Base-by-base conservation (phyloP, 2,888 invertebrate genomes). In the Luperina nickerlii region DNA sequence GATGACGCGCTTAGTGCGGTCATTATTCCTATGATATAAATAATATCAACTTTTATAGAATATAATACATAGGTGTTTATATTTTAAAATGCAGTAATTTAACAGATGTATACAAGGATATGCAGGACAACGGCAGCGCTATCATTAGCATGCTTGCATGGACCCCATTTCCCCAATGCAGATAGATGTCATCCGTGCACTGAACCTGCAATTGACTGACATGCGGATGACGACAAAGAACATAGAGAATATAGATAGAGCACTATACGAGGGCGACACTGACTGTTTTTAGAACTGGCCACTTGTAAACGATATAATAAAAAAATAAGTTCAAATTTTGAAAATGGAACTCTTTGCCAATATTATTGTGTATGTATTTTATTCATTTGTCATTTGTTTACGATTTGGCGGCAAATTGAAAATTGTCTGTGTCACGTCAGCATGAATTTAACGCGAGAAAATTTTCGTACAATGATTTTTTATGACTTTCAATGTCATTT, bases 161-260 rank as follows among this genome's bases (percentile, higher is more conserved):
- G 72, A 69, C 81, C 83, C 83, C 82, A 84, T 78, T 84, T 88
- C 79, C 79, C 79, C 82, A 86, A 79, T 85, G 82, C 87, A 89
- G 89, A 90, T 89, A 86, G 84, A 90, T 91, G 89, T 87, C 90
- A 88, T 90, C 90, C 90, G 92, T 90, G 87, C 89, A 87, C 86
- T 89, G 92, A 92, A 91, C 91, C 87, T 88, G 88, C 90, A 93
- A 93, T 94, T 93, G 90, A 87, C 86, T 90, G 89, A 91, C 90
- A 90, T 88, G 89, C 86, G 87, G 81, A 85, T 88, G 87, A 89
- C 62, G 60, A n/a, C 60, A 32, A 51, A 88, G 82, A 85, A 78
- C 66, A 76, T 68, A 76, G 15, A 76, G 27, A 67, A 72, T 65
- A 60, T 27, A 67, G 38, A 79, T 72, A 72, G 57, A n/a, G 11